These are phyloP conservation scores for Pangasianodon hypophthalmus DNA, from an alignment of 2,113 vertebrate species.

Conservation along the genomic window DNA sequence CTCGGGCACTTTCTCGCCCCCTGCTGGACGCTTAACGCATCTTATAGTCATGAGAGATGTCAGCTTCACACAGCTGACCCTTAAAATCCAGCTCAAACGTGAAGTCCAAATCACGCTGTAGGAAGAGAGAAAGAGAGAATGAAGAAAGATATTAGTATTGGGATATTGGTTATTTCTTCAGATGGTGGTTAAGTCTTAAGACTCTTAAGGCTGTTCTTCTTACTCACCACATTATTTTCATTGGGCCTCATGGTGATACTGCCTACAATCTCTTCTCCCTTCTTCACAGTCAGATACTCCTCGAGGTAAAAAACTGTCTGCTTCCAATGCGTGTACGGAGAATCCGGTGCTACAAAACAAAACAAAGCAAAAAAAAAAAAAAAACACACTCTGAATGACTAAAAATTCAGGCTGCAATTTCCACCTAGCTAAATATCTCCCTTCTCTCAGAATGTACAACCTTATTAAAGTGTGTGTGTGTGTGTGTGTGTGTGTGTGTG, in stretches of 20 bases:
- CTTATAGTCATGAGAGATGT: conserved; percentile 95
- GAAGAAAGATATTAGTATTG: not conserved
- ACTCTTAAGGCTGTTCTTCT: not conserved
- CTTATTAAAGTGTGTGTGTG: not conserved
- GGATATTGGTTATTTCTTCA: not conserved
- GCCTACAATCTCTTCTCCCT: conserved; percentile 92
- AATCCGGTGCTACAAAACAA: conserved; percentile 82
- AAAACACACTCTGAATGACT: not conserved
- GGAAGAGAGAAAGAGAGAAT: conserved; percentile 46
- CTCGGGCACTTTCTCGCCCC: conserved; percentile 40
- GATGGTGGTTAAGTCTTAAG: not conserved
- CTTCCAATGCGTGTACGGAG: conserved; percentile 96
- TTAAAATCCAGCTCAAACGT: conserved; percentile 97
- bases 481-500: not conserved
- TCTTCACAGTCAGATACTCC: conserved; percentile 91
- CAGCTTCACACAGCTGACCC: conserved; percentile 94
- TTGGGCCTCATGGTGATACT: conserved; percentile 94
- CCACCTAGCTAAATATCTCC: not conserved
- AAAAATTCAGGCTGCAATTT: not conserved
- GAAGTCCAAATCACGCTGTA: conserved; percentile 96
- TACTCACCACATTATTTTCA: conserved; percentile 92
- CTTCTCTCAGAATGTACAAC: not conserved
- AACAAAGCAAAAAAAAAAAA: not conserved
- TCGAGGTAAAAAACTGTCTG: conserved; percentile 97
- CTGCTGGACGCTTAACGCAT: conserved; percentile 82